Conservation (phyloP, 92 coral and sea anemone species). For the Anthopleura xanthogrammica region DNA sequence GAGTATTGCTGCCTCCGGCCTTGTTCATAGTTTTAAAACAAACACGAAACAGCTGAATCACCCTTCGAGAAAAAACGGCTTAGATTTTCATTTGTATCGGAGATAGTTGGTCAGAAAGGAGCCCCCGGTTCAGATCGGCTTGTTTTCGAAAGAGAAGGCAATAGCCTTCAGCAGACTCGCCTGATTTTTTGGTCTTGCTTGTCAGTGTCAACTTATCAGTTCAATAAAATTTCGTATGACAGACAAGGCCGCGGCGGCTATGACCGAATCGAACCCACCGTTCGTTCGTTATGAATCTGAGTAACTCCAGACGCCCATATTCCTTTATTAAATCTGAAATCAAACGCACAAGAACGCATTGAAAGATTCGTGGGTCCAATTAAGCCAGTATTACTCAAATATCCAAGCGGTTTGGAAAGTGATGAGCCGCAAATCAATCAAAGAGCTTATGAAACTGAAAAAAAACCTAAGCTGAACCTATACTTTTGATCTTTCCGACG, state of each 20-base stretch:
- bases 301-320: not conserved
- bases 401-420: not conserved
- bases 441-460: not conserved
- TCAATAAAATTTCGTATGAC: slow-evolving; percentile 16
- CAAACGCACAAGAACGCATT: not conserved
- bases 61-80: slow-evolving; percentile 23
- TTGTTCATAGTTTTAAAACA: slow-evolving; percentile 39
- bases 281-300: slow-evolving; percentile 17
- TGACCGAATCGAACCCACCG: slow-evolving; percentile 13
- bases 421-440: not conserved
- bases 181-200: slow-evolving; percentile 4
- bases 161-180: slow-evolving; percentile 7
- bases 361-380: not conserved
- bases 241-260: slow-evolving; percentile 13
- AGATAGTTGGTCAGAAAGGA: not conserved
- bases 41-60: slow-evolving; percentile 61
- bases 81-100: slow-evolving; percentile 51
- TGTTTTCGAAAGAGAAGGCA: not conserved
- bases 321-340: slow-evolving; percentile 1
- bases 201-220: slow-evolving; percentile 19
- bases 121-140: not conserved
- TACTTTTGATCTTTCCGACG: slow-evolving; percentile 51
- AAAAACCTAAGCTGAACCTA: slow-evolving; percentile 42
- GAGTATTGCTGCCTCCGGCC: slow-evolving; percentile 34
- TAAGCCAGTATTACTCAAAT: not conserved